Conservation (phyloP, 2,797 vertebrate species). For the Tenualosa ilisha region DNA sequence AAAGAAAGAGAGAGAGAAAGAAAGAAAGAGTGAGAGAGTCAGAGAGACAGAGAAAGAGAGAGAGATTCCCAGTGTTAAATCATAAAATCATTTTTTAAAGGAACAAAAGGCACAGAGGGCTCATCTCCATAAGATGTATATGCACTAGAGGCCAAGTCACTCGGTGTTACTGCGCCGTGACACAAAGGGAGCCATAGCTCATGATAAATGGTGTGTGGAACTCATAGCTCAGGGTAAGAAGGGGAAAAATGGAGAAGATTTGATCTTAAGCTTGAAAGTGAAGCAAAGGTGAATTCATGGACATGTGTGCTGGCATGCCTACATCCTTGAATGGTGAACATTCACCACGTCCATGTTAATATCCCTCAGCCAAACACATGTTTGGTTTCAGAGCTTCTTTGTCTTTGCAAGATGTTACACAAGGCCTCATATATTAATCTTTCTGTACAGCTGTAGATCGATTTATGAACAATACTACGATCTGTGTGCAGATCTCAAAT, state of each 20-base stretch:
- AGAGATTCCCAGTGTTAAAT: constrained; percentile 16
- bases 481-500: no score
- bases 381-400: not conserved
- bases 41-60: not conserved
- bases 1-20: not conserved
- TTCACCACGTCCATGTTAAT: constrained; percentile 1
- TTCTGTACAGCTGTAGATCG: no score
- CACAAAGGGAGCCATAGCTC: constrained; percentile 14
- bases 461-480: no score
- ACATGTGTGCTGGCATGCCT: not conserved
- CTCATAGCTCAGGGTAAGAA: constrained; percentile 5
- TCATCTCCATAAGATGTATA: constrained; percentile 21
- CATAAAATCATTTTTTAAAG: constrained; percentile 21
- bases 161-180: not conserved
- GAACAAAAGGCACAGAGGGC: constrained; percentile 5
- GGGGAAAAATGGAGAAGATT: not conserved
- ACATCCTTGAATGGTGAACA: not conserved
- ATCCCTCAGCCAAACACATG: not conserved
- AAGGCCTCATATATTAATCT: no score
- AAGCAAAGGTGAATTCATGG: constrained; percentile 13
- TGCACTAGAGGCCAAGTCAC: constrained; percentile 12
- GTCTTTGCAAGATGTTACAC: not conserved
- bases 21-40: not conserved
- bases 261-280: not conserved
- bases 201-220: constrained; percentile 12